Evolutionary conservation across 2,888 invertebrate species (phyloP).

Genomic region (Callinectes sapidus): DNA sequence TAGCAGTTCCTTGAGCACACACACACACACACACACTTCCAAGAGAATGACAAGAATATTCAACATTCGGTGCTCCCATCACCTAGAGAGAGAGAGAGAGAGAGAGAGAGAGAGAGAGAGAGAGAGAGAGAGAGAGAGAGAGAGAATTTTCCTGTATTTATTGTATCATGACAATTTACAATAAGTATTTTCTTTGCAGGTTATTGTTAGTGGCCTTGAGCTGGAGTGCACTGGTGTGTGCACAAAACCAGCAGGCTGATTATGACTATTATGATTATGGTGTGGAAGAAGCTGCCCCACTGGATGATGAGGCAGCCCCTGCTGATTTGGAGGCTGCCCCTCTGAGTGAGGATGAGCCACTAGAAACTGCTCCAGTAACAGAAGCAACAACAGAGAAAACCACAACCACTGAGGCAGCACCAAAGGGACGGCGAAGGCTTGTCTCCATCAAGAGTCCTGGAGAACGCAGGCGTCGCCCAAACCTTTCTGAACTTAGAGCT

Average conservation of each 20-base stretch:
- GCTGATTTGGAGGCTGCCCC: neutral
- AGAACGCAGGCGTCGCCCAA: neutral
- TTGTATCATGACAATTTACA: neutral
- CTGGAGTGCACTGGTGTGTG: neutral
- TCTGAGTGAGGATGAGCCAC: neutral
- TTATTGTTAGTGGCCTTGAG: neutral
- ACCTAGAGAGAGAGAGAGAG: neutral
- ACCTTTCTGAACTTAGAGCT: neutral
- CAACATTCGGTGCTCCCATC: no score
- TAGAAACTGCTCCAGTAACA: neutral
- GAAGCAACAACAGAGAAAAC: conserved; percentile 4
- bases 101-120: conserved; percentile 20
- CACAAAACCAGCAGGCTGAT: neutral
- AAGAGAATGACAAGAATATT: no score
- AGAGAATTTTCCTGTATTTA: neutral
- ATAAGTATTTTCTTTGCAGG: neutral
- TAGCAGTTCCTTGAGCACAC: no score
- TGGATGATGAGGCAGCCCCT: neutral
- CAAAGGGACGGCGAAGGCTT: neutral
- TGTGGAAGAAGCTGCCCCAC: neutral
- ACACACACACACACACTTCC: no score
- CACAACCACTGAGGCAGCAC: neutral
- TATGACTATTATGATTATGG: neutral
- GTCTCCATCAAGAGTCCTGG: neutral
- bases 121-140: neutral